A percentile compares a stretch with the other conserved stretches of the same genome.
Evolutionary conservation across 30 jellyfish, hydroid and myxozoan genomes (phyloP).

Genomic region (Sanderia malayensis): DNA sequence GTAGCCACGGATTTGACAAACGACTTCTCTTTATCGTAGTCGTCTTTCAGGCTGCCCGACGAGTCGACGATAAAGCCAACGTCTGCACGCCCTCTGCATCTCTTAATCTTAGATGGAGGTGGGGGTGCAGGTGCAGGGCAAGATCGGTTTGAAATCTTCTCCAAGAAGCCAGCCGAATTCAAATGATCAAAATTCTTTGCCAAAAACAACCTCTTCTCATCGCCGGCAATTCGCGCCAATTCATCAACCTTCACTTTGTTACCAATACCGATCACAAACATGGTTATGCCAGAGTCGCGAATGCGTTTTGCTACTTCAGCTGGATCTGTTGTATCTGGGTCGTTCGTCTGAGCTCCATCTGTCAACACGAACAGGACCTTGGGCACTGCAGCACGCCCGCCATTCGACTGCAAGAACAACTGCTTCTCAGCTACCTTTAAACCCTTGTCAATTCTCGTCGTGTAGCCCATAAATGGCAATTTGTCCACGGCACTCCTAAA

Average conservation of each 20-base stretch:
- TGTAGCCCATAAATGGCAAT: conserved; percentile 49
- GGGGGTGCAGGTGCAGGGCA: neutral
- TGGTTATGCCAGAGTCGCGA: conserved; percentile 48
- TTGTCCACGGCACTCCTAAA: conserved; percentile 38
- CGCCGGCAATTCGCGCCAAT: conserved; percentile 69
- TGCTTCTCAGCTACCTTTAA: conserved; percentile 58
- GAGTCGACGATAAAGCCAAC: conserved; percentile 64
- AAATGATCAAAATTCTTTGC: conserved; percentile 59
- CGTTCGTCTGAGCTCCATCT: conserved; percentile 86
- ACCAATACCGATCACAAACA: conserved; percentile 79
- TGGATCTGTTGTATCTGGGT: conserved; percentile 78
- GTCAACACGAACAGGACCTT: conserved; percentile 68
- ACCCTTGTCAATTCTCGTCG: conserved; percentile 69
- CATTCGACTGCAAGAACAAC: conserved; percentile 40
- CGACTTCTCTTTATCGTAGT: conserved; percentile 52
- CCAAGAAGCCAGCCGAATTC: conserved; percentile 28
- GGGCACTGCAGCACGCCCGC: conserved; percentile 62
- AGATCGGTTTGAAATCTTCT: conserved; percentile 16
- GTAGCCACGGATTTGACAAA: conserved; percentile 52
- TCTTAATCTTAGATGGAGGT: neutral
- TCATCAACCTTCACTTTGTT: conserved; percentile 60
- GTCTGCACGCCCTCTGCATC: conserved; percentile 56
- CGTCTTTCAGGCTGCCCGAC: conserved; percentile 58
- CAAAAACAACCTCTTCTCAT: conserved; percentile 18
- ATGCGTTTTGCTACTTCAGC: conserved; percentile 67